These are phyloP conservation scores for Pleuronectes platessa DNA, from an alignment of 2,113 vertebrate genomes.

Conservation along the genomic window DNA sequence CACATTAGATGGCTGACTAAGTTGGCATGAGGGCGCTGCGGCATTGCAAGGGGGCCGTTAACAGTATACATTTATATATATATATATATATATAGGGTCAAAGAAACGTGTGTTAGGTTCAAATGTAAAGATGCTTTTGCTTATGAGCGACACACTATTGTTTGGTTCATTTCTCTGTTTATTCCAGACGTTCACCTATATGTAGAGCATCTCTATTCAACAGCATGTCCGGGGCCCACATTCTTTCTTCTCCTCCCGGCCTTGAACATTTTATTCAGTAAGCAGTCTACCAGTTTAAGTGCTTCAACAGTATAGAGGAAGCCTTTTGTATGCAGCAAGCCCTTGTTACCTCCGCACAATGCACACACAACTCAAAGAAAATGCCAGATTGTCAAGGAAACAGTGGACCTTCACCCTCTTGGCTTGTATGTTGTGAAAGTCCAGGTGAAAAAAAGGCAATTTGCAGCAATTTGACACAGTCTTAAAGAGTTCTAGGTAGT, in stretches of 20 bases:
- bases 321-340: conserved; percentile 62
- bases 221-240: conserved; percentile 14
- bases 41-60: conserved; percentile 48
- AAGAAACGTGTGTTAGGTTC: conserved; percentile 31
- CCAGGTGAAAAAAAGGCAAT: conserved; percentile 18
- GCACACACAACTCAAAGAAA: conserved; percentile 13
- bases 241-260: conserved; percentile 74
- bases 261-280: conserved; percentile 82
- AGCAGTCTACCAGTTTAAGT: conserved; percentile 42
- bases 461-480: conserved; percentile 38
- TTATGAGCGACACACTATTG: background rate
- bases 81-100: background rate
- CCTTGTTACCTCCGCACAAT: conserved; percentile 42
- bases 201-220: conserved; percentile 14
- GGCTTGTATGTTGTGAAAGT: conserved; percentile 15
- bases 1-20: conserved; percentile 67
- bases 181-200: conserved; percentile 18
- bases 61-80: background rate
- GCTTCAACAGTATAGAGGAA: conserved; percentile 74
- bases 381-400: conserved; percentile 33
- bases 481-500: conserved; percentile 76
- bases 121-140: conserved; percentile 4
- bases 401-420: conserved; percentile 15
- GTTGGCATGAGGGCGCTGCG: conserved; percentile 46
- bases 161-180: conserved; percentile 29